Evolutionary conservation across 2,797 vertebrate species (phyloP), one percentile per base, ranked within the genome.

Genomic region (Stomatorhinus walkeri): DNA sequence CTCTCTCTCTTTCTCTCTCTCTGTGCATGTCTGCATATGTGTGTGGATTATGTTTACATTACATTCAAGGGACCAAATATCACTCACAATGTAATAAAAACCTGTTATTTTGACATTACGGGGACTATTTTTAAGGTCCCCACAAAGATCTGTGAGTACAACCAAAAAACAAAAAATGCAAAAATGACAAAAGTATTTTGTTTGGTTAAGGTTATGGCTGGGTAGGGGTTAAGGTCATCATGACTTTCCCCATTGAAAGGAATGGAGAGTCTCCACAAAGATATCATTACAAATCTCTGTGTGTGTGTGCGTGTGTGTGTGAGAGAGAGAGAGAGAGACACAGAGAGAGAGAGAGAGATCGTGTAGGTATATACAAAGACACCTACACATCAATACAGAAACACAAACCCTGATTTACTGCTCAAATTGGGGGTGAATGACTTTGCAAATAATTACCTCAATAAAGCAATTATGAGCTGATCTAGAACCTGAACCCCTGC

Each of bases 401-500:
- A 81, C 40, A 81, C 7, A 81, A 46, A n/a, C 40, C 40, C 76
- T 51, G 83, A 51, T 52, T 85, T 85, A 85, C 83, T 49, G 49
- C n/a, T 51, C 46, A 85, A 85, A 49, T 48, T 24, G 43, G 46
- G n/a, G 83, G 10, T 51, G 83, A 52, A 85, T 51, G 43, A 85
- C 48, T 85, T 49, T 85, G 22, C 83, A 85, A 85, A 85, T 85
- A 52, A 85, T 85, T 85, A 85, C 83, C 43, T 85, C 83, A 85
- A 85, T 85, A 85, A 85, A 51, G 48, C 83, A 85, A 85, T 85
- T 85, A 85, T 10, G 48, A 85, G 83, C 22, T 14, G 12, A 85
- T 48, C 22, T 52, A 85, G 51, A 85, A 2, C n/a, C 9, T 3
- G 5, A 48, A 52, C 48, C 49, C 83, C 48, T 24, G 83, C 48